Evolutionary conservation across 1,140 invertebrate genomes (phyloP).

Genomic region (Bombus picipes): DNA sequence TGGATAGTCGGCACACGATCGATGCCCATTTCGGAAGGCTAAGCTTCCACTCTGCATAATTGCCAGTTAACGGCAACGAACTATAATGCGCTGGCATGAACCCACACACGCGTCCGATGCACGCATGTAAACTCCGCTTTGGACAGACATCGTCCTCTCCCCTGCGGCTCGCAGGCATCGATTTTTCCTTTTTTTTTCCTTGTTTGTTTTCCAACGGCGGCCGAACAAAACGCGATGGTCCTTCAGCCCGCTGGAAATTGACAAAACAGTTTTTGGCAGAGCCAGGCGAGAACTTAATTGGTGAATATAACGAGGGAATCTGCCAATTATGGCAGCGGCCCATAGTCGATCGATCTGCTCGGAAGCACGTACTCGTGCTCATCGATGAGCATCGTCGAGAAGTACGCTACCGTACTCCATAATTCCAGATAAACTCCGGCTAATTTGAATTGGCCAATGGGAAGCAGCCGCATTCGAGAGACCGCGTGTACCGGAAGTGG

Average conservation of each 20-base stretch:
- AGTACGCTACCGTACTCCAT: slow-evolving; percentile 46
- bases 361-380: slow-evolving; percentile 35
- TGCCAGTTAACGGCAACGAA: slow-evolving; percentile 61
- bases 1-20: slow-evolving; percentile 50
- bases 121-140: neutral
- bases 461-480: slow-evolving; percentile 26
- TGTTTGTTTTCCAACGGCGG: neutral
- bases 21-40: slow-evolving; percentile 68
- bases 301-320: slow-evolving; percentile 23
- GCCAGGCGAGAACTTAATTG: slow-evolving; percentile 33
- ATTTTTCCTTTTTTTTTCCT: slow-evolving; percentile 11
- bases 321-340: slow-evolving; percentile 34
- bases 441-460: slow-evolving; percentile 38
- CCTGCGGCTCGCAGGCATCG: neutral
- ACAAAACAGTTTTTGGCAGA: slow-evolving; percentile 36
- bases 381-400: slow-evolving; percentile 46
- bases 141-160: too few relatives aligned
- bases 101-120: neutral
- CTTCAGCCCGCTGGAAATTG: slow-evolving; percentile 18
- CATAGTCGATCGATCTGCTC: slow-evolving; percentile 39
- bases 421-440: slow-evolving; percentile 48
- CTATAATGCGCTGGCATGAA: slow-evolving; percentile 38
- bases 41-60: slow-evolving; percentile 74
- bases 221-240: slow-evolving; percentile 16
- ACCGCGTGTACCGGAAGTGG: slow-evolving; percentile 18